phyloP scores from a whole-genome alignment of 2,113 vertebrate species.

The Pycnonotus jocosus region DNA sequence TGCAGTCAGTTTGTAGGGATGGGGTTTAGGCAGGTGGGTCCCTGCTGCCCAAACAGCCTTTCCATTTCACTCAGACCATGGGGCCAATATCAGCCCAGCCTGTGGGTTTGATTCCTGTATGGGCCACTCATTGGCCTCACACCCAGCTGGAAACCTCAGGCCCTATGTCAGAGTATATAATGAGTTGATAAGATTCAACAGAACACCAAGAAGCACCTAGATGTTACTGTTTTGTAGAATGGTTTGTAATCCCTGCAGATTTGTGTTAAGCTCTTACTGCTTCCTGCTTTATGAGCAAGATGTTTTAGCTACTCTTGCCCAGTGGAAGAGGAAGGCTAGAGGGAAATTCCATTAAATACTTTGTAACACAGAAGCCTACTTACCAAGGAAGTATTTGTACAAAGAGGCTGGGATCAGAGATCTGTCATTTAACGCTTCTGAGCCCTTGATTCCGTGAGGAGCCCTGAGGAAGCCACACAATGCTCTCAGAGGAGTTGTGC shows the following conservation, averaged over 20 bases:
- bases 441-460: not conserved
- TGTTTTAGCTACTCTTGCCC: not conserved
- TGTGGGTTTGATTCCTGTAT: not conserved
- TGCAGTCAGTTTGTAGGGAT: rapidly evolving
- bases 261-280: not conserved
- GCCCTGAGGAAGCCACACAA: rapidly evolving
- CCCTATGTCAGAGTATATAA: not conserved
- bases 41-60: not conserved
- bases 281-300: not conserved
- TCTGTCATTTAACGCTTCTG: not conserved
- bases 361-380: not conserved
- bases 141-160: not conserved
- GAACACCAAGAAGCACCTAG: not conserved
- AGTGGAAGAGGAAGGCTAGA: not conserved
- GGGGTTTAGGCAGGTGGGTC: not conserved
- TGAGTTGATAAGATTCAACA: not conserved
- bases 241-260: not conserved
- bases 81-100: rapidly evolving
- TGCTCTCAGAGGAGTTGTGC: not conserved
- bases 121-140: not conserved
- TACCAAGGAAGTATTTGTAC: not conserved
- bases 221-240: not conserved
- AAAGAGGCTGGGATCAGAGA: not conserved
- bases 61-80: not conserved
- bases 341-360: not conserved